Base-by-base conservation (phyloP, 2,113 vertebrate species). In the Cyprinodon variegatus region DNA sequence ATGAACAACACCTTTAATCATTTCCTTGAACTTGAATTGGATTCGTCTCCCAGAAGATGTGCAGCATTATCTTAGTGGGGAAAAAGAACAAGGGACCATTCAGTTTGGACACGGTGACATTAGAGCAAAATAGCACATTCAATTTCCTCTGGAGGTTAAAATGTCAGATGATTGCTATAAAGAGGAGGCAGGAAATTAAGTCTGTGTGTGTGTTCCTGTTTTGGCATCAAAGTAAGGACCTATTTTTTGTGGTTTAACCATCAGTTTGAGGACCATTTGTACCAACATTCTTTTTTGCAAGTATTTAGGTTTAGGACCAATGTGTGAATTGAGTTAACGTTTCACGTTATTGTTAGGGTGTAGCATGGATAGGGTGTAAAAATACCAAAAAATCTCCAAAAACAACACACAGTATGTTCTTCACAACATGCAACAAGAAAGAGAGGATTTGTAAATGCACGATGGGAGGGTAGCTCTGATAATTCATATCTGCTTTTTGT, bases 121-220 rank as follows among this genome's bases (percentile, higher is more conserved):
- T 63, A 73, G 37, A 68, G 57, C 71, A 75, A 40, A 60, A 7
- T 61, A 80, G 72, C 65, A 61, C 74, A 78, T 85, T 75, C 76
- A 77, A 88, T 85, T 88, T 91, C 83, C 83, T 81, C n/a, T 39
- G 50, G 53, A 67, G 66, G 72, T 79, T 68, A 72, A 36, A 80
- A 75, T 78, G 64, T 70, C 65, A 65, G 53, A 77, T 11, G 68
- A 83, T 70, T 86, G 72, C 38, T 38, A 2, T 22, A 40, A 73
- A 80, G 61, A 53, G 39, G 45, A 62, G 5, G 59, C 61, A 87
- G 87, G 83, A 86, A 88, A 82, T 78, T 48, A 14, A 46, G n/a
- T 74, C 11, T 65, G 62, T 53, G 65, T 68, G 13, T 68, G 64
- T 65, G 5, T 74, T 29, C 29, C 29, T 29, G 29, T 29, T 29